Base-by-base conservation (phyloP, 1,140 invertebrate species). In the Aradophagus sp. region DNA sequence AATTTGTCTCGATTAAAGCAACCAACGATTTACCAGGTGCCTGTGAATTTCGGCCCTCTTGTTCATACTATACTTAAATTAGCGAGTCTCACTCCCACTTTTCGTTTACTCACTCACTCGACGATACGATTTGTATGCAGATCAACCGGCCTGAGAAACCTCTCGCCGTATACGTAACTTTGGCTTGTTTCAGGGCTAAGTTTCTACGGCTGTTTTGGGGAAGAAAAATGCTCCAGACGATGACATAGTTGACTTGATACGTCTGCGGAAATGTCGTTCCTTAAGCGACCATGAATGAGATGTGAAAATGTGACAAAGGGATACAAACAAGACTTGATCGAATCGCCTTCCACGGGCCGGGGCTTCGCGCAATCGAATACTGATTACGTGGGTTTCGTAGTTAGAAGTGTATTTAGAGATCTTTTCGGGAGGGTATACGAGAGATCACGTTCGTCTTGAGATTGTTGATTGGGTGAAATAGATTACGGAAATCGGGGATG, bases 1-100 rank as follows among this genome's bases (percentile, higher is more conserved):
- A 67, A 67, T 67, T 67, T 67, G 53, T 67, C 45, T 58, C 63
- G 63, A 67, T 67, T 67, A 67, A 66, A 52, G 63, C 63, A 45
- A 50, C 44, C 36, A 20, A 32, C 52, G 62, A 66, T 56, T 42
- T 50, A 66, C 52, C 26, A 34, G 44, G 52, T 42, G 41, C 52
- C 63, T 67, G 29, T 27, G 44, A 50, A 44, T 48, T 48, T 17
- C 32, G 26, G 17, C 19, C 48, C 31, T 55, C 39, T 38, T 45
- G 32, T 53, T 63, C 41, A 12, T 39, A 45, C 41, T 63, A 45
- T 26, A 26, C 45, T 34, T 45, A 63, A 63, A 63, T 53, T 63
- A 63, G 48, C 32, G 32, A 52, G 47, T 53, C 20, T n/a, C n/a
- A n/a, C n/a, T n/a, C n/a, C n/a, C n/a, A n/a, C n/a, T n/a, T n/a